phyloP scores from a whole-genome alignment of 2,888 invertebrate species.

The Caenorhabditis japonica region DNA sequence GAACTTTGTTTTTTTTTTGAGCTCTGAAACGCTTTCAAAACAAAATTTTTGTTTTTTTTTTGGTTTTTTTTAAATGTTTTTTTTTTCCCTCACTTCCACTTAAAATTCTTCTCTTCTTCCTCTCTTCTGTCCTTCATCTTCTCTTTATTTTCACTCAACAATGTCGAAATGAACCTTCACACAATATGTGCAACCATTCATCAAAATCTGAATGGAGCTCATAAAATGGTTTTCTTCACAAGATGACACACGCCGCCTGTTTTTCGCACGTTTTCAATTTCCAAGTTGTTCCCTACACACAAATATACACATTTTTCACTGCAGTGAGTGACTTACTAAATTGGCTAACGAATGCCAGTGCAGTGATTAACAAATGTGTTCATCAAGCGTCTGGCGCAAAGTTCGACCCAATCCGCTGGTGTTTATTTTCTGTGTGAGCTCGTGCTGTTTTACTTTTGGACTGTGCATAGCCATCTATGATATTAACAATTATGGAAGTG shows the following conservation, averaged over 20 bases:
- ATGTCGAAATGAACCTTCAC: slow-evolving; percentile 37
- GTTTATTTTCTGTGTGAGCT: slow-evolving; percentile 66
- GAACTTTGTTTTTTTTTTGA: too few species aligned
- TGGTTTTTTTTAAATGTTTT: slow-evolving; percentile 10
- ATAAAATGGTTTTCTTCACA: slow-evolving; percentile 48
- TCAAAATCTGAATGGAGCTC: slow-evolving; percentile 44
- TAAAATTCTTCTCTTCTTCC: slow-evolving; percentile 5
- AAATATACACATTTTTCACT: slow-evolving; percentile 34
- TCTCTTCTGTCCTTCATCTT: slow-evolving; percentile 3
- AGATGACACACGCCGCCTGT: slow-evolving; percentile 31
- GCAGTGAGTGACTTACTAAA: slow-evolving; percentile 30
- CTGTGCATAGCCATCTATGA: slow-evolving; percentile 69
- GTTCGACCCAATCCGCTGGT: slow-evolving; percentile 62
- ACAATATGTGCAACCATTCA: slow-evolving; percentile 39
- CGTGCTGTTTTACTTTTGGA: slow-evolving; percentile 67
- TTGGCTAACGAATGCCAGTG: slow-evolving; percentile 35
- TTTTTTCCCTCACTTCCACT: neutral
- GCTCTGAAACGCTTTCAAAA: too few species aligned
- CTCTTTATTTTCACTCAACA: too few species aligned
- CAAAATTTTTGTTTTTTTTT: too few species aligned
- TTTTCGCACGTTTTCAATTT: slow-evolving; percentile 2
- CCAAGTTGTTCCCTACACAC: neutral
- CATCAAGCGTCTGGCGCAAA: slow-evolving; percentile 36
- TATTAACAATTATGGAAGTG: slow-evolving; percentile 71
- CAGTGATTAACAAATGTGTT: slow-evolving; percentile 34